Conservation (phyloP, 2,113 vertebrate species). For the Megaceryle maxima region DNA sequence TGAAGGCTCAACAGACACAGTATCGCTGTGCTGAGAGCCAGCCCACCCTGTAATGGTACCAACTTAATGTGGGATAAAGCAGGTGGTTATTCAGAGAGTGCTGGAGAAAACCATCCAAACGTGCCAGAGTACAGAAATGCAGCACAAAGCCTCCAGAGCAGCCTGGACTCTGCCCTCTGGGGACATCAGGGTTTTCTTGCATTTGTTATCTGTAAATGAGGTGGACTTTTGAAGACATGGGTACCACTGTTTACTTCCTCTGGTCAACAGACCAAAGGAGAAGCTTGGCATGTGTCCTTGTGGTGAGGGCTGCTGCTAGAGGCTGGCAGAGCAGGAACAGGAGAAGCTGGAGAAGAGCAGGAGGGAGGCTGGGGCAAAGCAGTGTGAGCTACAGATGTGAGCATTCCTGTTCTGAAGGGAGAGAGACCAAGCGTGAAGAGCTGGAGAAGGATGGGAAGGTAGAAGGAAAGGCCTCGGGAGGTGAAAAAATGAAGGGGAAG, state of each 20-base stretch:
- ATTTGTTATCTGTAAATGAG: neutral
- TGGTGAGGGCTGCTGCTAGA: neutral
- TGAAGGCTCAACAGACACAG: neutral
- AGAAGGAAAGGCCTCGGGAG: neutral
- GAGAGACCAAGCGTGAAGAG: neutral
- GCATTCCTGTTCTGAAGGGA: neutral
- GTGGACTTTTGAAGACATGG: neutral
- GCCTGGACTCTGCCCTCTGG: accelerated
- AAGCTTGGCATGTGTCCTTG: accelerated
- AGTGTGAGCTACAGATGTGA: neutral
- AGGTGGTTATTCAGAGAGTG: neutral
- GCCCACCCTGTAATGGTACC: too few species aligned
- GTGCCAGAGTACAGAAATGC: neutral
- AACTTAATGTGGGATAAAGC: neutral
- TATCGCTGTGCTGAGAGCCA: neutral
- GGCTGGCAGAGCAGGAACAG: neutral
- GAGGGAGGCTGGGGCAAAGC: neutral
- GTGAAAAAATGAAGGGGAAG: neutral
- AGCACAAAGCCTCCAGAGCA: neutral
- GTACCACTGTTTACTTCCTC: neutral
- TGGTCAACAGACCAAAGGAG: neutral
- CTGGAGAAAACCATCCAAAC: neutral
- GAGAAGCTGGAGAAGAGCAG: neutral
- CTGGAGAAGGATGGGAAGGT: neutral
- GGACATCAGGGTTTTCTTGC: neutral